Percentiles rank a stretch among this genome's conserved stretches.
Conservation (phyloP, 2,888 invertebrate species). For the Drosophila mimica region DNA sequence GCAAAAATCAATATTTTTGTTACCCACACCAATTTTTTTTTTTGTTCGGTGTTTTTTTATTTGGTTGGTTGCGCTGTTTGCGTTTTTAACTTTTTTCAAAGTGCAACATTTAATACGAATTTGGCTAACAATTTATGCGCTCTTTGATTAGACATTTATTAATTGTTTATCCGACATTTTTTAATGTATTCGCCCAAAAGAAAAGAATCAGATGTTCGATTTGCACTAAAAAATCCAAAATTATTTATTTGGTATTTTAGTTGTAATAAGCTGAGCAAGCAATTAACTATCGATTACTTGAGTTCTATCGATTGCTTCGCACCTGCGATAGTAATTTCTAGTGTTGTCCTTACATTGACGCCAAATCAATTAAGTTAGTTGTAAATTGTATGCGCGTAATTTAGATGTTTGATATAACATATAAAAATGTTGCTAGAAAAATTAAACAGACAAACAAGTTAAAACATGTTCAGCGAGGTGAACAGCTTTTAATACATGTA, state of each 20-base stretch:
- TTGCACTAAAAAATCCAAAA: conserved; percentile 41
- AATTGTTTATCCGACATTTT: conserved; percentile 61
- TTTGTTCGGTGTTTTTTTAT: neutral
- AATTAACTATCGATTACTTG: neutral
- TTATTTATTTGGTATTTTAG: conserved; percentile 10
- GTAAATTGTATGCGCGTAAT: neutral
- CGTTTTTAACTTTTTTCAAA: conserved; percentile 1
- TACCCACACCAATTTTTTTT: conserved; percentile 25
- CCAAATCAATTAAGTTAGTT: neutral
- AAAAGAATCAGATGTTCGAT: conserved; percentile 29
- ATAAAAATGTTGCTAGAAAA: neutral
- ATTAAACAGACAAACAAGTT: neutral
- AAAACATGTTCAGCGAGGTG: neutral
- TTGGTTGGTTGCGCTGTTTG: neutral
- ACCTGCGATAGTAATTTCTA: neutral
- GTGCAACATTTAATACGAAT: conserved; percentile 10
- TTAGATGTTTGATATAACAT: neutral
- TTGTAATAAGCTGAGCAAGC: neutral
- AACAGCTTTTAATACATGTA: neutral
- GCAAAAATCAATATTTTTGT: conserved; percentile 40
- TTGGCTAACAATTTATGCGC: conserved; percentile 8
- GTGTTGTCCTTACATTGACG: neutral
- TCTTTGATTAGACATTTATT: conserved; percentile 31
- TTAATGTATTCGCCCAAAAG: conserved; percentile 45
- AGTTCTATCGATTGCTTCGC: neutral